Conservation (phyloP, 2,888 invertebrate genomes). For the Plutella xylostella region DNA sequence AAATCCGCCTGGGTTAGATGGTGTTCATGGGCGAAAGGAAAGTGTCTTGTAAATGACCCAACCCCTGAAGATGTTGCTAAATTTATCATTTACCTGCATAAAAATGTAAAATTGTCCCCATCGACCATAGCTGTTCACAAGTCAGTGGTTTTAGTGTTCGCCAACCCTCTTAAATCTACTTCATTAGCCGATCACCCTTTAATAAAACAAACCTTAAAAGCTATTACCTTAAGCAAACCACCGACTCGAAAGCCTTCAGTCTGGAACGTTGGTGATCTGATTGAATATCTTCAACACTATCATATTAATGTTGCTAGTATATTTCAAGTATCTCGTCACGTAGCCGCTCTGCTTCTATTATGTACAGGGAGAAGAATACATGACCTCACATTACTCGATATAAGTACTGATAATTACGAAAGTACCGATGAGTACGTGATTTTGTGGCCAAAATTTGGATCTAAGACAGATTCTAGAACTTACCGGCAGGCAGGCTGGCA, state of each 20-base stretch:
- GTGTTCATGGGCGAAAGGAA: background rate
- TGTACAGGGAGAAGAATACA: slow-evolving; percentile 16
- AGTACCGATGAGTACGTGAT: slow-evolving; percentile 7
- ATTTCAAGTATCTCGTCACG: slow-evolving; percentile 8
- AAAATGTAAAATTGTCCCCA: background rate
- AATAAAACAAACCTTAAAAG: slow-evolving; percentile 18
- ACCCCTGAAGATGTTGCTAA: slow-evolving; percentile 8
- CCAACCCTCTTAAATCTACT: slow-evolving; percentile 13
- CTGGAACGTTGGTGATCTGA: slow-evolving; percentile 17
- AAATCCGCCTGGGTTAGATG: background rate
- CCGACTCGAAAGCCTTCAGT: slow-evolving; percentile 13
- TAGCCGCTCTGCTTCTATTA: slow-evolving; percentile 10
- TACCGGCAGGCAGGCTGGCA: slow-evolving; percentile 19
- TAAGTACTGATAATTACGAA: background rate
- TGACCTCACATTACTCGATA: slow-evolving; percentile 9
- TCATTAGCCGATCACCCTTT: slow-evolving; percentile 13
- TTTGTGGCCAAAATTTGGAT: slow-evolving; percentile 16
- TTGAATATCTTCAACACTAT: background rate
- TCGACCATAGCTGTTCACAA: slow-evolving; percentile 20
- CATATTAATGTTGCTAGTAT: slow-evolving; percentile 2
- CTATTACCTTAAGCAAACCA: slow-evolving; percentile 8
- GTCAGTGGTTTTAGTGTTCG: slow-evolving; percentile 20
- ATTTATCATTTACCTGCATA: slow-evolving; percentile 2
- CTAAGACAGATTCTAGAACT: slow-evolving; percentile 18
- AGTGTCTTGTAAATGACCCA: background rate